Evolutionary conservation across 2,113 vertebrate species (phyloP).

Genomic region (Miniopterus natalensis): DNA sequence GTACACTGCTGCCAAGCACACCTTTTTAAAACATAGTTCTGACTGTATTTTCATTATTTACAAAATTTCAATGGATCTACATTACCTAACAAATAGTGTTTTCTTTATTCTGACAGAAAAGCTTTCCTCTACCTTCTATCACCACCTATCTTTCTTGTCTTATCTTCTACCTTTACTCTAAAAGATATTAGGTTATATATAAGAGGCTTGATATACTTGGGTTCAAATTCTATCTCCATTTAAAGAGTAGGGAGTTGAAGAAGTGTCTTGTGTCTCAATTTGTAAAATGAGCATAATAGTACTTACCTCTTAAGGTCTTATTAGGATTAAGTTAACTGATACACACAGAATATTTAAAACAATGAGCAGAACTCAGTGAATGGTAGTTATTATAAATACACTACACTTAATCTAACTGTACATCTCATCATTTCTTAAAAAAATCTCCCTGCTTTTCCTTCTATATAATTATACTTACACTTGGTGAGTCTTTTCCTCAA

Average conservation of each 20-base stretch:
- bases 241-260: not conserved
- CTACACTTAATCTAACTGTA: not conserved
- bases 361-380: not conserved
- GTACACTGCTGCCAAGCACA: not conserved
- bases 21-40: not conserved
- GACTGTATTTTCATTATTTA: not conserved
- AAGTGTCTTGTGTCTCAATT: not conserved
- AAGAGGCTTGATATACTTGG: not conserved
- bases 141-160: not conserved
- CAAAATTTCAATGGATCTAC: not conserved
- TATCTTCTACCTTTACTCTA: not conserved
- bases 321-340: not conserved
- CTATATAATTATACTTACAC: not conserved
- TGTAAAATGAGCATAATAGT: constrained; percentile 5
- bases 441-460: not conserved
- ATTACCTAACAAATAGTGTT: not conserved
- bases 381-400: not conserved
- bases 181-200: not conserved
- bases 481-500: not conserved
- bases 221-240: not conserved
- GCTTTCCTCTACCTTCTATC: not conserved
- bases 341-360: not conserved
- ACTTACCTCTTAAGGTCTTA: not conserved
- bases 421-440: not conserved
- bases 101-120: not conserved